Conservation (phyloP, 2,797 vertebrate species). For the Clarias laeviceps region DNA sequence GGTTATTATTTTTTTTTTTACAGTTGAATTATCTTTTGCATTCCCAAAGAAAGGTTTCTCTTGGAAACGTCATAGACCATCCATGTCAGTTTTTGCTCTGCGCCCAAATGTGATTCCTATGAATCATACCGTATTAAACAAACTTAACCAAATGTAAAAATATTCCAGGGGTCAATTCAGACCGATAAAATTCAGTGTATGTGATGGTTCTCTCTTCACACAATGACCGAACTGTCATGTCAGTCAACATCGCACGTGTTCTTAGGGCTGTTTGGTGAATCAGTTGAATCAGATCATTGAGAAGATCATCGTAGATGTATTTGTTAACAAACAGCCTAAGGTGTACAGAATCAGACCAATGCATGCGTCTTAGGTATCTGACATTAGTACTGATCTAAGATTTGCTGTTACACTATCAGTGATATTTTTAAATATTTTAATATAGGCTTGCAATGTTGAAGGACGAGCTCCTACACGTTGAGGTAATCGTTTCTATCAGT, state of each 20-base stretch:
- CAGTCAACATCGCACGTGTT: background rate
- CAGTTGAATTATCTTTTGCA: background rate
- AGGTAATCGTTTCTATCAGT: background rate
- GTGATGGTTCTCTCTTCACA: background rate
- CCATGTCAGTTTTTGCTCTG: background rate
- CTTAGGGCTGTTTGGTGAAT: background rate
- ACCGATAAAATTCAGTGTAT: background rate
- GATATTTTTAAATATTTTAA: background rate
- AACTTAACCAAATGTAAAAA: background rate
- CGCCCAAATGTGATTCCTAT: background rate
- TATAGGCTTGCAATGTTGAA: background rate
- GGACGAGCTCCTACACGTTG: background rate
- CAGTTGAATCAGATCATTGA: background rate
- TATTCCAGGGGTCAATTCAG: background rate
- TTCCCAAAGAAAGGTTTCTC: background rate
- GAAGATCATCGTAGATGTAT: background rate
- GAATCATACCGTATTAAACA: background rate
- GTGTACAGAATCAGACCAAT: background rate
- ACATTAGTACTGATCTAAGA: background rate
- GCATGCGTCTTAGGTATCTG: background rate
- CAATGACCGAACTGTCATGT: background rate
- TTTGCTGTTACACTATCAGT: slow-evolving; percentile 5
- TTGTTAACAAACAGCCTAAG: background rate
- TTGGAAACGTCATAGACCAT: background rate
- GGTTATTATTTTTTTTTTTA: too few species aligned